A percentile compares a stretch with the other conserved stretches of the same genome.
These are phyloP conservation scores for Casuarius casuarius DNA, from an alignment of 2,113 vertebrate species.

Conservation along the genomic window DNA sequence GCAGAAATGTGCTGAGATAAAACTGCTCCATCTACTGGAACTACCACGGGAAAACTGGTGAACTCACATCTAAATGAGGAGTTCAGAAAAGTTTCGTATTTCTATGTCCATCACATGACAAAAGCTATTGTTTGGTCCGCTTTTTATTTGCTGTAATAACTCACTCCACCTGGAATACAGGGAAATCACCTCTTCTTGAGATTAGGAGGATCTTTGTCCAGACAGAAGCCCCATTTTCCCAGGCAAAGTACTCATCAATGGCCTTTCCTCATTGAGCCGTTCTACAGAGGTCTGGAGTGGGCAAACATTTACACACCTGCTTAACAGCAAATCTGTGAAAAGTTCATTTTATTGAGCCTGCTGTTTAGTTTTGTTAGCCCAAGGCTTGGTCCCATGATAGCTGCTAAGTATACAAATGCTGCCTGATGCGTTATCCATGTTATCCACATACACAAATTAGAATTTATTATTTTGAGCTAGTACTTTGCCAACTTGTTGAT, in stretches of 20 bases:
- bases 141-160: not conserved
- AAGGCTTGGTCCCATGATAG: not conserved
- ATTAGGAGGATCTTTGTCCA: not conserved
- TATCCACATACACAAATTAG: fast-evolving
- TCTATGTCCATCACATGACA: not conserved
- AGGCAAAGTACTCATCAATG: not conserved
- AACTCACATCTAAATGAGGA: not conserved
- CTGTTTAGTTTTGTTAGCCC: not conserved
- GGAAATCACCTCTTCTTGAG: not conserved
- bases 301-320: not conserved
- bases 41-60: not conserved
- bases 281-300: not conserved
- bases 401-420: not conserved
- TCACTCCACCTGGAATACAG: not conserved
- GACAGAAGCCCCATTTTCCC: not conserved
- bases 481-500: not conserved
- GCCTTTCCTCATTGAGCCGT: not conserved
- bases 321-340: not conserved
- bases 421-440: not conserved
- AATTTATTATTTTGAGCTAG: not conserved
- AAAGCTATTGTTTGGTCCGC: not conserved
- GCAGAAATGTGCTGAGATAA: fast-evolving
- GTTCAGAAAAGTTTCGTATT: not conserved
- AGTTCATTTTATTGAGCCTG: not conserved
- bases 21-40: constrained; percentile 23